Evolutionary conservation across 64 coral and sea anemone genomes (phyloP).

Genomic region (Actinia equina): DNA sequence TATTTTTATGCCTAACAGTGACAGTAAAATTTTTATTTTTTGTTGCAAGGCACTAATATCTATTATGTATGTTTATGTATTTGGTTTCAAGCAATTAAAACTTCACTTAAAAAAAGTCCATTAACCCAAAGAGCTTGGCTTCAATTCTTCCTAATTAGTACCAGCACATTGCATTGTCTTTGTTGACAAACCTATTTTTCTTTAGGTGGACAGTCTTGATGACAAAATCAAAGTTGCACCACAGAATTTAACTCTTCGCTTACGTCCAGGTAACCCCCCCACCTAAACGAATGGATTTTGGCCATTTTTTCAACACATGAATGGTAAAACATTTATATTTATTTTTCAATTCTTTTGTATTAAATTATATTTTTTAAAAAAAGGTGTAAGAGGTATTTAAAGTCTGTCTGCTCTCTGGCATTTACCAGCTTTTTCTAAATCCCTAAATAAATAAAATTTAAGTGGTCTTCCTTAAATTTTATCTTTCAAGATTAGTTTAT

Average conservation of each 20-base stretch:
- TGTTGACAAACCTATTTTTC: background rate
- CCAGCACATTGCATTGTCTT: background rate
- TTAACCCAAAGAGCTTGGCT: background rate
- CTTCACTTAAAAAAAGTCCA: too few relatives aligned
- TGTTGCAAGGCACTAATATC: conserved; percentile 15
- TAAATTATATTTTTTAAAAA: background rate
- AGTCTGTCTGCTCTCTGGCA: too few relatives aligned
- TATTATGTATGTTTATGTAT: background rate
- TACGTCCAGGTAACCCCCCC: conserved; percentile 46
- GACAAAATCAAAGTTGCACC: conserved; percentile 64
- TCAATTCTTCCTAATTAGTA: background rate
- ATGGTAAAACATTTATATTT: background rate
- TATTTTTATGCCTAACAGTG: conserved; percentile 35
- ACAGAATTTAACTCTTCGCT: conserved; percentile 47
- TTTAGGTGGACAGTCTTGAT: conserved; percentile 44
- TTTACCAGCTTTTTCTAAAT: background rate
- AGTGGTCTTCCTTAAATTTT: background rate
- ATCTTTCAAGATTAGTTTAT: too few relatives aligned
- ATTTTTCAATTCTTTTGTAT: too few relatives aligned
- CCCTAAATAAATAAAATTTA: background rate
- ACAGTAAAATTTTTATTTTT: background rate
- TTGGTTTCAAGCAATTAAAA: background rate
- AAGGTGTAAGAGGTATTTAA: background rate
- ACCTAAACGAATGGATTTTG: background rate
- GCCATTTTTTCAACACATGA: background rate